Percentiles rank a stretch among this genome's conserved stretches.
Conservation (phyloP, 92 coral and sea anemone species). For the Epizoanthus rinbou region DNA sequence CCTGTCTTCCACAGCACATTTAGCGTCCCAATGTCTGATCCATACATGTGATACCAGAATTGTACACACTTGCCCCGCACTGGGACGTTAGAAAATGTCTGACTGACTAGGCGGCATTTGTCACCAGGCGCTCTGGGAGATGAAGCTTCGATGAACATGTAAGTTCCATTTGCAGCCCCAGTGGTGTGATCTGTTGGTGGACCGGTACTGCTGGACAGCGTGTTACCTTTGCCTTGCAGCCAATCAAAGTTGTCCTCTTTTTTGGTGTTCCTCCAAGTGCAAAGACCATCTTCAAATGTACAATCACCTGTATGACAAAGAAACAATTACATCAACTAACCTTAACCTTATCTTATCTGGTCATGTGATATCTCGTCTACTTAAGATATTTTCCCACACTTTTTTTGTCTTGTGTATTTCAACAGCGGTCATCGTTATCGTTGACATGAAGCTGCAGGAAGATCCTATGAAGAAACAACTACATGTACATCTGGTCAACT, state of each 20-base stretch:
- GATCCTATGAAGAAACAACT: too few relatives aligned
- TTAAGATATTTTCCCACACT: too few relatives aligned
- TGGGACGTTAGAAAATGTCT: conserved; percentile 64
- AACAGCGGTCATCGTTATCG: too few relatives aligned
- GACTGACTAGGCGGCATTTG: conserved; percentile 80
- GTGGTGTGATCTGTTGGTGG: conserved; percentile 94
- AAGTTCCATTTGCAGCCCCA: conserved; percentile 80
- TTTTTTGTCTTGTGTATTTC: too few relatives aligned
- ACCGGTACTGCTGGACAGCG: conserved; percentile 77
- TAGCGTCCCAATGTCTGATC: conserved; percentile 77
- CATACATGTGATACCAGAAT: conserved; percentile 99
- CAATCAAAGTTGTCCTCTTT: conserved; percentile 93
- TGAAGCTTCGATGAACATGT: conserved; percentile 96
- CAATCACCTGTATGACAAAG: conserved; percentile 67
- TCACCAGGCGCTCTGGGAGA: conserved; percentile 80
- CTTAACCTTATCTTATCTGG: too few relatives aligned
- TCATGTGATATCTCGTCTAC: too few relatives aligned
- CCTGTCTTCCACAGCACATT: conserved; percentile 82
- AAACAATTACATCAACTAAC: too few relatives aligned
- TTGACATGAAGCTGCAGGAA: too few relatives aligned
- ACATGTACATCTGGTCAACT: too few relatives aligned
- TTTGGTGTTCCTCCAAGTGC: conserved; percentile 84
- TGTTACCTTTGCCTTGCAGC: conserved; percentile 81
- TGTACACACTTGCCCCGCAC: conserved; percentile 70
- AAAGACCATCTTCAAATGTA: conserved; percentile 88